phyloP scores from a whole-genome alignment of 1,140 invertebrate genomes.

The Harpegnathos saltator region DNA sequence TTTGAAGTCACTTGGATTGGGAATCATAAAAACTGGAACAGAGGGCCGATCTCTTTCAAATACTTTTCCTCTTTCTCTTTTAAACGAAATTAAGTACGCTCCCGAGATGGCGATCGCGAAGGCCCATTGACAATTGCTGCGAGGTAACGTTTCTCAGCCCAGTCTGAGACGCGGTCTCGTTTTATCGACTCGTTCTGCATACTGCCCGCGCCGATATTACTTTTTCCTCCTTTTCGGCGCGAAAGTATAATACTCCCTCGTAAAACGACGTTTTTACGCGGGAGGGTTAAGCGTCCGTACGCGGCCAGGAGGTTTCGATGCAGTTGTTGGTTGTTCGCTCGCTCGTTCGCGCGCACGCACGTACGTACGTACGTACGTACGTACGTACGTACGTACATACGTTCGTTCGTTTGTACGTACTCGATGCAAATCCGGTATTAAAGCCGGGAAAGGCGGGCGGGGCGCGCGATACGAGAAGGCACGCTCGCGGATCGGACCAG shows the following conservation, averaged over 20 bases:
- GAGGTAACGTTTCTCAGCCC: background rate
- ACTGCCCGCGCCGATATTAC: background rate
- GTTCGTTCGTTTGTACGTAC: too few species aligned
- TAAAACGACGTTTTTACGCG: constrained; percentile 35
- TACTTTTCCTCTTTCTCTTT: constrained; percentile 11
- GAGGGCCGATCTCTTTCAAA: background rate
- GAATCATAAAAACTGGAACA: constrained; percentile 20
- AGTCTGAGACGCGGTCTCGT: background rate
- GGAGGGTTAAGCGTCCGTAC: constrained; percentile 38
- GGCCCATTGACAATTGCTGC: constrained; percentile 11
- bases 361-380: background rate
- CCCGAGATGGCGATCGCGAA: background rate
- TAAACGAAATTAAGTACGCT: constrained; percentile 16
- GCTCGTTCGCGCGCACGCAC: constrained; percentile 8
- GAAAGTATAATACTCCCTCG: constrained; percentile 39
- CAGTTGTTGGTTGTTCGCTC: constrained; percentile 8
- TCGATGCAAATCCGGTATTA: constrained; percentile 57
- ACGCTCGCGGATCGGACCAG: constrained; percentile 73
- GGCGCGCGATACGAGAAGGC: constrained; percentile 46
- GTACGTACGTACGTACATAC: too few species aligned
- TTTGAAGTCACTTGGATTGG: background rate
- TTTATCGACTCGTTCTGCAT: constrained; percentile 44
- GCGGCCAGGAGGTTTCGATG: background rate
- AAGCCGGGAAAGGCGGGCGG: constrained; percentile 48
- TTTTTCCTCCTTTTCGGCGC: background rate